Evolutionary conservation across 2,113 vertebrate genomes (phyloP).

Genomic region (Pelecanus crispus): DNA sequence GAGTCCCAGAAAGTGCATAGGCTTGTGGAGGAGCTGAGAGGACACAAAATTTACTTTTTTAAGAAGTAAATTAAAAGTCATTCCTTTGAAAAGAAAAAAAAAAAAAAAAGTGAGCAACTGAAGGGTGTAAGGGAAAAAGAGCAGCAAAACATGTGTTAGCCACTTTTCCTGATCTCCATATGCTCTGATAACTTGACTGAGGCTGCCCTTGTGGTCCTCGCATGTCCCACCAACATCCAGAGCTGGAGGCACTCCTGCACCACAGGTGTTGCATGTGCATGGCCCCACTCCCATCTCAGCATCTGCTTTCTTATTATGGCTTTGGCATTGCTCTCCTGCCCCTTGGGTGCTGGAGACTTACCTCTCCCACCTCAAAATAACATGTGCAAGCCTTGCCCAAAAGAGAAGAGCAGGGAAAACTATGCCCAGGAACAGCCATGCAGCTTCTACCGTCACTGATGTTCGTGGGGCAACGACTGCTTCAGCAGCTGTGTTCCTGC

Average conservation of each 20-base stretch:
- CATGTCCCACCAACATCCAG: neutral
- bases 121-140: neutral
- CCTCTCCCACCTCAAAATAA: neutral
- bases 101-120: neutral
- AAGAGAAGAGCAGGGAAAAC: neutral
- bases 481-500: neutral
- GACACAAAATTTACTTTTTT: neutral
- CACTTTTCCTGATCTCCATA: neutral
- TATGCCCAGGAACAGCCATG: rapidly evolving
- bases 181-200: neutral
- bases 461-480: rapidly evolving
- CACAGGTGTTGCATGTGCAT: rapidly evolving
- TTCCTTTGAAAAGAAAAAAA: neutral
- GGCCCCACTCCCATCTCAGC: neutral
- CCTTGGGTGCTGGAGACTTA: neutral
- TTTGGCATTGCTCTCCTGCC: neutral
- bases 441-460: rapidly evolving
- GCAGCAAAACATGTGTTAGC: rapidly evolving
- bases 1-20: neutral
- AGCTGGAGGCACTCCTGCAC: neutral
- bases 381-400: neutral
- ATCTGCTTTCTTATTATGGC: neutral
- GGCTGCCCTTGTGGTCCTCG: neutral
- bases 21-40: neutral
- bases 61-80: neutral